A percentile compares a stretch with the other conserved stretches of the same genome.
Evolutionary conservation across 2,888 invertebrate genomes (phyloP).

Genomic region (Ephialtes manifestator): DNA sequence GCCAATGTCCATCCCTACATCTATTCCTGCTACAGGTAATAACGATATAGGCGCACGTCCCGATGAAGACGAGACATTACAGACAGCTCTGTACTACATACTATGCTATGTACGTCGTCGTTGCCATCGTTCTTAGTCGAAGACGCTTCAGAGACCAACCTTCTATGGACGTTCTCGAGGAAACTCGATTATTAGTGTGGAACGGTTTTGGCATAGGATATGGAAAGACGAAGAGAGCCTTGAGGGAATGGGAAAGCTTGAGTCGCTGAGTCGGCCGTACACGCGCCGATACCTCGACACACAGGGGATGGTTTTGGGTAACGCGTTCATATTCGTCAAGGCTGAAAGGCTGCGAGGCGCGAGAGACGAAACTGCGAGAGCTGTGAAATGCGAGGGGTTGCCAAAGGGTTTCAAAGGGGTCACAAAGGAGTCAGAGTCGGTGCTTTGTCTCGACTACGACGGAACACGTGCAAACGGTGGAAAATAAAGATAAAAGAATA

Average conservation of each 20-base stretch:
- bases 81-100: neutral
- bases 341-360: neutral
- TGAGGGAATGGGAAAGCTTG: constrained; percentile 2
- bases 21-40: neutral
- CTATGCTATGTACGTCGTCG: neutral
- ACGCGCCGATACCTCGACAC: constrained; percentile 14
- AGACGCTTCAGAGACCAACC: constrained; percentile 21
- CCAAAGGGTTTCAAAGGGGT: constrained; percentile 14
- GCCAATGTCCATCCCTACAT: constrained; percentile 1
- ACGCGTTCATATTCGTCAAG: constrained; percentile 23
- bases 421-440: neutral
- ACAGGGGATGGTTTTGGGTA: constrained; percentile 6
- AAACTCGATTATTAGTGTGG: constrained; percentile 57
- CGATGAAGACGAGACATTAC: constrained; percentile 9
- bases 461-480: neutral
- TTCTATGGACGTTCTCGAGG: constrained; percentile 38
- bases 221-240: constrained; percentile 3
- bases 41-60: neutral
- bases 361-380: neutral
- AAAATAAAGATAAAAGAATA: constrained; percentile 14
- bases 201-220: constrained; percentile 34
- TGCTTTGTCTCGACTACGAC: constrained; percentile 15
- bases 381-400: constrained; percentile 15
- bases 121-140: neutral
- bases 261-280: constrained; percentile 1